Evolutionary conservation across 2,888 invertebrate genomes (phyloP).

Genomic region (Zhuqinia jingwanae): DNA sequence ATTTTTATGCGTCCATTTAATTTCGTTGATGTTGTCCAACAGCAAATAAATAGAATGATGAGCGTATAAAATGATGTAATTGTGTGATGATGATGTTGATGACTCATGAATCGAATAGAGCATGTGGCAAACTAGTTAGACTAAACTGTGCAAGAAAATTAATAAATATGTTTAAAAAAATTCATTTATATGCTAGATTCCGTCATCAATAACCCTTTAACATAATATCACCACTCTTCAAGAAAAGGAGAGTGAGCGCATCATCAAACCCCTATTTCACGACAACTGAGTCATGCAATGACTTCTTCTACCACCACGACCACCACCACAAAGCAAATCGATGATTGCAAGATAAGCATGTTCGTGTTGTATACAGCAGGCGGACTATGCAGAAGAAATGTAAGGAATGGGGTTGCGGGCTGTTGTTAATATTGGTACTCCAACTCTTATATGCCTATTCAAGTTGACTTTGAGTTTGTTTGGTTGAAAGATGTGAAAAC

Average conservation of each 20-base stretch:
- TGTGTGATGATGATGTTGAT: slow-evolving; percentile 29
- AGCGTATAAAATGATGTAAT: slow-evolving; percentile 43
- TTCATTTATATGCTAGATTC: too few relatives aligned
- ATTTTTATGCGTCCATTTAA: neutral
- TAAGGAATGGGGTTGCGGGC: neutral
- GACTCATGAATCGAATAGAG: slow-evolving; percentile 39
- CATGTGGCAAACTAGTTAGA: slow-evolving; percentile 23
- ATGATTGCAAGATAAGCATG: neutral
- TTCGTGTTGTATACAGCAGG: neutral
- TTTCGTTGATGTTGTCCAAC: slow-evolving; percentile 30
- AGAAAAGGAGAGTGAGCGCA: neutral
- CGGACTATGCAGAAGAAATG: neutral
- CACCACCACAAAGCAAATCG: too few relatives aligned
- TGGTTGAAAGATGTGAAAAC: too few relatives aligned
- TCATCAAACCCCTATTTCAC: neutral
- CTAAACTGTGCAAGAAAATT: neutral
- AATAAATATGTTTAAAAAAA: too few relatives aligned
- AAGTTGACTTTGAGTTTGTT: too few relatives aligned
- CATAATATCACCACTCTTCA: slow-evolving; percentile 1
- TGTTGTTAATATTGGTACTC: neutral
- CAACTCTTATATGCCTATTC: too few relatives aligned
- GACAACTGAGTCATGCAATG: slow-evolving; percentile 47
- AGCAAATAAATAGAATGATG: slow-evolving; percentile 43
- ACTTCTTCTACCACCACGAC: neutral
- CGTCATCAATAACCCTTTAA: slow-evolving; percentile 51